These are phyloP conservation scores for Nineta flava DNA, from an alignment of 2,888 invertebrate species.

Conservation along the genomic window DNA sequence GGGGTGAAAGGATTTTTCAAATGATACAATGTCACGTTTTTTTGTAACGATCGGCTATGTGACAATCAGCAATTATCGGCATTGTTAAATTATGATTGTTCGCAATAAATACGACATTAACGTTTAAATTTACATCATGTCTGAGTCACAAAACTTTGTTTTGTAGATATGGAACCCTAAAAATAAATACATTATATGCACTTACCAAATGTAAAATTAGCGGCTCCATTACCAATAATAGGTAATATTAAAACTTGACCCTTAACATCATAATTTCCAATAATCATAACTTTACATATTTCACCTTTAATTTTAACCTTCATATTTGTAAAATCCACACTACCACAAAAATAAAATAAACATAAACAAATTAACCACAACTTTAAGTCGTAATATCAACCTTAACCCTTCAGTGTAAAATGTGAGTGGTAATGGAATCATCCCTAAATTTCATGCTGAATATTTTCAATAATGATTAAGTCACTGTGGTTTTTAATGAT, in stretches of 20 bases:
- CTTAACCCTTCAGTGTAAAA: neutral
- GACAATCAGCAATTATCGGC: too few species aligned
- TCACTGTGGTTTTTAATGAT: neutral
- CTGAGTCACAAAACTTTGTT: too few species aligned
- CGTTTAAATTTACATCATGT: too few species aligned
- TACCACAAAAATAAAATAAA: conserved; percentile 10
- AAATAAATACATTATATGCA: neutral
- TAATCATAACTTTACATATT: conserved; percentile 13
- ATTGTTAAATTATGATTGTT: too few species aligned
- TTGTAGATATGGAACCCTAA: too few species aligned
- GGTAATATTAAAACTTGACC: conserved; percentile 21
- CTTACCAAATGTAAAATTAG: conserved; percentile 20
- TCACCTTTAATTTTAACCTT: conserved; percentile 12
- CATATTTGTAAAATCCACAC: conserved; percentile 12
- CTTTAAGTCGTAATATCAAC: neutral
- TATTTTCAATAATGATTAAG: too few species aligned
- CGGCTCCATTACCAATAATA: conserved; percentile 20
- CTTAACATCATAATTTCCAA: conserved; percentile 19
- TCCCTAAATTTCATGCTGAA: too few species aligned
- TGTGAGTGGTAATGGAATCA: neutral
- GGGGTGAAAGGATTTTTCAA: too few species aligned
- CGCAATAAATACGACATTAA: too few species aligned
- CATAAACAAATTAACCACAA: neutral
- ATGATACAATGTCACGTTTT: too few species aligned
- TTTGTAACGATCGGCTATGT: too few species aligned